Base-by-base conservation (phyloP, 2,797 vertebrate species). In the Intellagama lesueurii region DNA sequence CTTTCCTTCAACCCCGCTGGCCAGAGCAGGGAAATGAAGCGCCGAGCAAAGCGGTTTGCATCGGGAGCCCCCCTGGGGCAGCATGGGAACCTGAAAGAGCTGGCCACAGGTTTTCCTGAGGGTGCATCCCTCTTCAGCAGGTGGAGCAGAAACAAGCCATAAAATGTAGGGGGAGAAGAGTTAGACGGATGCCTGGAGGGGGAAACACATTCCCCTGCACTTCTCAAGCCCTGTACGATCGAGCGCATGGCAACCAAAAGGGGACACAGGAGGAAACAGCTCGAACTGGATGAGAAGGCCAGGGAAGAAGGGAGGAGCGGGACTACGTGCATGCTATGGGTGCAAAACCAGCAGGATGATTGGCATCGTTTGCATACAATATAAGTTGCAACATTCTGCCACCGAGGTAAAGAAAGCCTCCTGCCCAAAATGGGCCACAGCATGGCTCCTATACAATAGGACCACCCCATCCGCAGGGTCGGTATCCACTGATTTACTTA, bases 11-110 rank as follows among this genome's bases (percentile, higher is more conserved):
- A 4, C 70, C 5, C 56, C 3, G 28, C 69, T 49, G 73, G 6
- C 28, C 7, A 7, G 49, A 73, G 40, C 14, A 3, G 30, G 9
- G 22, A 79, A 24, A 14, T 12, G 24, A 44, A 26, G 32, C 0
- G 5, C 49, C 60, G 35, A 40, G 44, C 24, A 0, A 70, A n/a
- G 14, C 64, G 1, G 60, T 7, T 19, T 8, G 72, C 2, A 6
- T n/a, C 11, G 5, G 72, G n/a, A 79, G 75, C 75, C 52, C 75
- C 75, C 81, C 56, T 64, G 44, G 52, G 9, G 70, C 9, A 1
- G 75, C 64, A 24, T 76, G 69, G 80, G 87, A 88, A 69, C 87
- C 87, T 66, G 70, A 32, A 17, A 64, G 56, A 47, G 6, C 8
- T 12, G n/a, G 32, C 0, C 5, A 35, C 22, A 2, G 22, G 9